Evolutionary conservation across 2,888 invertebrate species (phyloP).

Genomic region (Steinernema hermaphroditum): DNA sequence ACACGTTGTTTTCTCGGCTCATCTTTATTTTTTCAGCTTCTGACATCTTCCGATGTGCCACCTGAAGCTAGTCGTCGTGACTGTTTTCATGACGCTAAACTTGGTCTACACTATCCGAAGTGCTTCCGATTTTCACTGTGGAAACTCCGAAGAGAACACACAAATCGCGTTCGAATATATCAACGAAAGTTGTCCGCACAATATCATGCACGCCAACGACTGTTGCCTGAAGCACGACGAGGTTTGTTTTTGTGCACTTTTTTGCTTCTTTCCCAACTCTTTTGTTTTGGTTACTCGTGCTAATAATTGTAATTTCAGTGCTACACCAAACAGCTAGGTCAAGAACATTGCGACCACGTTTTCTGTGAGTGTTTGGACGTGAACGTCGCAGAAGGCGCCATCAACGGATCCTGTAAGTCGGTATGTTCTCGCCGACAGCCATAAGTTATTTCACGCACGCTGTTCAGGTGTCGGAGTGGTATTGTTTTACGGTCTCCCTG

Average conservation of each 20-base stretch:
- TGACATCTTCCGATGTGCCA: not conserved
- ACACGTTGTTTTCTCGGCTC: not conserved
- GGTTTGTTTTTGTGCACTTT: no score
- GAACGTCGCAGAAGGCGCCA: constrained; percentile 14
- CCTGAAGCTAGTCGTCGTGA: no score
- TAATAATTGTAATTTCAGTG: constrained; percentile 1
- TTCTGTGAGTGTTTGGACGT: constrained; percentile 38
- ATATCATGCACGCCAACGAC: constrained; percentile 31
- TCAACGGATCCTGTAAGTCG: not conserved
- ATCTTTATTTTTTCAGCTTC: constrained; percentile 2
- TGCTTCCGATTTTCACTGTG: constrained; percentile 18
- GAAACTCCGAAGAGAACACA: not conserved
- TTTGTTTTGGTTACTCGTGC: no score
- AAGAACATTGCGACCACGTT: constrained; percentile 36
- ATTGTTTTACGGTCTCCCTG: constrained; percentile 14
- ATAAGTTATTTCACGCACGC: not conserved
- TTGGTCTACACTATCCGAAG: not conserved
- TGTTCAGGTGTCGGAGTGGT: constrained; percentile 9
- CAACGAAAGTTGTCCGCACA: constrained; percentile 10
- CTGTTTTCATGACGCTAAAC: not conserved
- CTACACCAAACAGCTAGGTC: constrained; percentile 35
- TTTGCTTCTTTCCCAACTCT: no score
- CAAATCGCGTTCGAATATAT: not conserved
- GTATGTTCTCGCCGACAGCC: no score
- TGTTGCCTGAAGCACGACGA: constrained; percentile 36